Evolutionary conservation across 2,888 invertebrate species (phyloP).

Genomic region (Flexamia atlantica): DNA sequence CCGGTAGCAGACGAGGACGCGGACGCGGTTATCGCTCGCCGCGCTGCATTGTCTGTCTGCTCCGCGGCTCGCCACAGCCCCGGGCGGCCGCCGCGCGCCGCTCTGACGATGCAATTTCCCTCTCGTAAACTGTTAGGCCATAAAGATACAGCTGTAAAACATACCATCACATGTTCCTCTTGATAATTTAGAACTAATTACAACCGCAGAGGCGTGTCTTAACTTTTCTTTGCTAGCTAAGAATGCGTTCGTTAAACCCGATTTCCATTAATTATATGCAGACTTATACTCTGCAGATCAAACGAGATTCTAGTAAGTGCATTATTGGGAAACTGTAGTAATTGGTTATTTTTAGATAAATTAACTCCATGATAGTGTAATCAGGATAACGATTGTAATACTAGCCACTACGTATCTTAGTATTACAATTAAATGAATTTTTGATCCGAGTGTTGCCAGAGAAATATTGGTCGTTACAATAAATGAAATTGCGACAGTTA

Average conservation of each 20-base stretch:
- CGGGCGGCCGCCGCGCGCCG: constrained; percentile 12
- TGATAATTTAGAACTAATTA: constrained; percentile 31
- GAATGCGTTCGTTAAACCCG: background rate
- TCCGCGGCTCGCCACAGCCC: background rate
- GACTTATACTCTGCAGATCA: too few species aligned
- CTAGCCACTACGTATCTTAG: too few species aligned
- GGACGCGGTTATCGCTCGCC: background rate
- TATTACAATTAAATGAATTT: too few species aligned
- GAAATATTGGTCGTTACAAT: too few species aligned
- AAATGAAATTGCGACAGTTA: too few species aligned
- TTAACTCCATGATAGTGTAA: too few species aligned
- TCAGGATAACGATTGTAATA: too few species aligned
- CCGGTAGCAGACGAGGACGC: background rate
- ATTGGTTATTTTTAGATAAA: too few species aligned
- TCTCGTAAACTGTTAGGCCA: constrained; percentile 29
- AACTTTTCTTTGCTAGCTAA: background rate
- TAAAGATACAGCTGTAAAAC: constrained; percentile 40
- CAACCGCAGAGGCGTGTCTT: background rate
- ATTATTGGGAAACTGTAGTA: too few species aligned
- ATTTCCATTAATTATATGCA: too few species aligned
- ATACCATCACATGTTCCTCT: constrained; percentile 32
- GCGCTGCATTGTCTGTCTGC: background rate
- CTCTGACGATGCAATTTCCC: constrained; percentile 34
- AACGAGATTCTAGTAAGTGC: too few species aligned
- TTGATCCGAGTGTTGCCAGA: too few species aligned